Evolutionary conservation across 2,888 invertebrate species (phyloP).

Genomic region (Tetragnatha montana): DNA sequence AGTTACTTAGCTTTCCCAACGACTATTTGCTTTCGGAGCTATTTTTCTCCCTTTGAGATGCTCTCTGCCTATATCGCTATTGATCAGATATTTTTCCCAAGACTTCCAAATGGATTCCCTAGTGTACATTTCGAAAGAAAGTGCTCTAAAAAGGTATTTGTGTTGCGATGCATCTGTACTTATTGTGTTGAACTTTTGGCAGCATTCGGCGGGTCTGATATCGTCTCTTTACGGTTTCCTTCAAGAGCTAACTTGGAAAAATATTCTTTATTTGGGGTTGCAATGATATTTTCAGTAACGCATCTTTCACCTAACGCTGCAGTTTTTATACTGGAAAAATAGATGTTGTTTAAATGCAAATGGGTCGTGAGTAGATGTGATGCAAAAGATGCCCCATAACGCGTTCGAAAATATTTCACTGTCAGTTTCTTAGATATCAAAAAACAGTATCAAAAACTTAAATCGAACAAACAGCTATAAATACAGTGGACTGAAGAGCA

Average conservation of each 20-base stretch:
- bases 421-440: neutral
- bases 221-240: neutral
- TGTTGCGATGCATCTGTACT: constrained; percentile 10
- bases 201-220: neutral
- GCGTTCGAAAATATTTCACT: neutral
- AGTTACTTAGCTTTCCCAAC: neutral
- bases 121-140: neutral
- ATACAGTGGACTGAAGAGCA: too few species aligned
- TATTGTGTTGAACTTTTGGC: neutral
- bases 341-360: neutral
- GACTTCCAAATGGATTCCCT: neutral
- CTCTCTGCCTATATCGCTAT: neutral
- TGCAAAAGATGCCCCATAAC: neutral
- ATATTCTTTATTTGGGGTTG: neutral
- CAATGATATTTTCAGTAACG: neutral
- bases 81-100: constrained; percentile 14
- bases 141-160: constrained; percentile 10
- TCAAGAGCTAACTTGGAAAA: neutral
- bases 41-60: neutral
- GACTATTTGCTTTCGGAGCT: neutral
- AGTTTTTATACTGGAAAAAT: neutral
- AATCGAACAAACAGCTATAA: too few species aligned
- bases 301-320: neutral
- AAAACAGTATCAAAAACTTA: too few species aligned
- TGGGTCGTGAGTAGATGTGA: neutral